Evolutionary conservation across 2,113 vertebrate species (phyloP), one percentile per base, ranked within the genome.

Genomic region (Syngnathus typhle): DNA sequence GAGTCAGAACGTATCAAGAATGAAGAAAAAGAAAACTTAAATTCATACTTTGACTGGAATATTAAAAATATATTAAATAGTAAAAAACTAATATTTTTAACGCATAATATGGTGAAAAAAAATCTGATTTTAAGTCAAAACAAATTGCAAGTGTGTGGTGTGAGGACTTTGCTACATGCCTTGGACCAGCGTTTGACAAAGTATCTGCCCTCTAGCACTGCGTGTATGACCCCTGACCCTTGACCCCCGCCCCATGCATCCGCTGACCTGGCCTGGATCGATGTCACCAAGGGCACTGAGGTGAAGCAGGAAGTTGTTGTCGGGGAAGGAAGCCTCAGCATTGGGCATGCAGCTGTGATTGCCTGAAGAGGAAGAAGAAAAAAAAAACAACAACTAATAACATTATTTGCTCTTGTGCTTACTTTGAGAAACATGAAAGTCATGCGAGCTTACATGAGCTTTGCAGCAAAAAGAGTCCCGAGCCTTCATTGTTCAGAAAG

Each of bases 291-390:
- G 88, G 65, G 96, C 94, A 0, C 87, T 91, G 78, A 99, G 92
- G 76, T 98, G 95, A 70, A 99, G 93, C 68, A 95, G 90, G 84
- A 95, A 98, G 77, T 97, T 98, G 90, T 95, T 98, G 73, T 97
- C 93, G 0, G 96, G 96, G 86, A 99, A 99, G 21, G 94, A 96
- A 0, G 93, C 95, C 88, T 98, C 97, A 0, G 96, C 93, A 0
- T 98, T 98, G 76, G 96, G 95, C 58, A 94, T 89, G 86, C 97
- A 99, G 90, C 95, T 98, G 90, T 99, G 97, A 85, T 99, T 99
- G 90, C 97, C 97, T 99, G 76, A 43, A 60, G 61, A 62, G 62
- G 38, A 41, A 64, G 11, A 43, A n/a, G 4, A 7, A 43, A 9
- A 63, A 68, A 62, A 19, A 54, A 7, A 52, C 47, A 60, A 51